Evolutionary conservation across 1,140 invertebrate genomes (phyloP), one percentile per base, ranked within the genome.

Genomic region (Littorina saxatilis): DNA sequence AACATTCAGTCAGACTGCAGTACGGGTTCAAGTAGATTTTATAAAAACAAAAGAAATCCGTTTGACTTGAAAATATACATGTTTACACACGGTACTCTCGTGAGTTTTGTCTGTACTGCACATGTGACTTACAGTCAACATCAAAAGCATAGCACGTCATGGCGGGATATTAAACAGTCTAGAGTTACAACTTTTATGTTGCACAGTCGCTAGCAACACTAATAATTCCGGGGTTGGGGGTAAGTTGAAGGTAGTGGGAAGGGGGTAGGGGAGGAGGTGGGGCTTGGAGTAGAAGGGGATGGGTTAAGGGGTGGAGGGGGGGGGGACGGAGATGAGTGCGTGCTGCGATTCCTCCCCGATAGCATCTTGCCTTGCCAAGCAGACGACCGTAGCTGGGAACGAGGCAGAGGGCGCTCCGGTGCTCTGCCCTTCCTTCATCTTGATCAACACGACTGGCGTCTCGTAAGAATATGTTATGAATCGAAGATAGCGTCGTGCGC

Each of bases 391-490:
- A 13, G 27, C 61, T 27, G 13, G 61, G 32, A 63, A 63, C 32
- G 27, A 63, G 61, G 32, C 23, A 11, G 61, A 32, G 61, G 27
- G n/a, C 61, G 32, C n/a, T 29, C 61, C 29, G 61, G 61, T 5
- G 11, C 27, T 29, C 32, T 29, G 61, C 29, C 29, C 32, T 29
- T n/a, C 61, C 29, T 63, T 58, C 29, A 63, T 63, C 61, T 63
- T 63, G 61, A 63, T 63, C 61, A 27, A 27, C 13, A 29, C 23
- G 27, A 27, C 23, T 27, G 27, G 27, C 29, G 27, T 29, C 61
- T 23, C 61, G 61, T 63, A 63, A 63, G 61, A 63, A 63, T 63
- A 63, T 32, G 61, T 63, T 63, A 63, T 63, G 61, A 63, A 63
- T 63, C 61, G 61, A 27, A 63, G 29, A 29, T 63, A 63, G 27